Conservation (phyloP, 2,888 invertebrate species). For the Cyaniris semiargus region DNA sequence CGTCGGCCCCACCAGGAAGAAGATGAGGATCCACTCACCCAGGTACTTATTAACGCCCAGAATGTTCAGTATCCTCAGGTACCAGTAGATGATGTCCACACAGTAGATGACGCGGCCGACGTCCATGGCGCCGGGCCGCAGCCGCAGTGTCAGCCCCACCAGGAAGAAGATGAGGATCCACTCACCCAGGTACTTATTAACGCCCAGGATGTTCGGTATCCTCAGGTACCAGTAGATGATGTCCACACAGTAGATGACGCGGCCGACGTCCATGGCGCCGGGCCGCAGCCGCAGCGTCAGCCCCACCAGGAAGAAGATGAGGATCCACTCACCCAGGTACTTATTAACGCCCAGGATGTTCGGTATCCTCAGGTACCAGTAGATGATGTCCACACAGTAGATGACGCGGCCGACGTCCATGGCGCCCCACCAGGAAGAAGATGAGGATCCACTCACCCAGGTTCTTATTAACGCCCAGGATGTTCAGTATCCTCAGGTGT, state of each 20-base stretch:
- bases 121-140: constrained; percentile 87
- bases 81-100: constrained; percentile 97
- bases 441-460: constrained; percentile 93
- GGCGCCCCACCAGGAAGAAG: constrained; percentile 92
- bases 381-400: constrained; percentile 96
- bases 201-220: constrained; percentile 96
- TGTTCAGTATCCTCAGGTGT: constrained; percentile 95
- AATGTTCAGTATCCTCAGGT: constrained; percentile 95
- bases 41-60: constrained; percentile 98
- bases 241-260: constrained; percentile 95
- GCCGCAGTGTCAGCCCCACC: constrained; percentile 88
- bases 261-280: constrained; percentile 89
- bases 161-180: constrained; percentile 94
- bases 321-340: constrained; percentile 94
- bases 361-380: constrained; percentile 96
- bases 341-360: constrained; percentile 98
- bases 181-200: constrained; percentile 97
- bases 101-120: constrained; percentile 95
- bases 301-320: constrained; percentile 93
- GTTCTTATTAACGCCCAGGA: constrained; percentile 98
- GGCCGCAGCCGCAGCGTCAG: constrained; percentile 87
- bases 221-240: constrained; percentile 97
- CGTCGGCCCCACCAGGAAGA: constrained; percentile 91
- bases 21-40: constrained; percentile 91
- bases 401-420: constrained; percentile 93